Base-by-base conservation (phyloP, 2,888 invertebrate species). In the Dorcus hopei region DNA sequence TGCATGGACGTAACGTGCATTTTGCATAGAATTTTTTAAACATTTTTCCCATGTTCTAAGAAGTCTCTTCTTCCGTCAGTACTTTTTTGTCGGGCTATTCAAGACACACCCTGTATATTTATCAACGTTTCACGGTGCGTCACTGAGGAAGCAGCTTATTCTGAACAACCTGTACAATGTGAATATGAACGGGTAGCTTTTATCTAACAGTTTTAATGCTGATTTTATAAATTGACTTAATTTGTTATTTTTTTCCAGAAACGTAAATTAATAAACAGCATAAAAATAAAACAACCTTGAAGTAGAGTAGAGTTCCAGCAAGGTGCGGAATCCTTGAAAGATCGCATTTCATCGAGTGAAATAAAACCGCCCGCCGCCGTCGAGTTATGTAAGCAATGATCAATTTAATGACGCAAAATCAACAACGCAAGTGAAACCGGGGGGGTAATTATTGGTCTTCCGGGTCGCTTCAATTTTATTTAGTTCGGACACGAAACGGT, bases 241-340 rank as follows among this genome's bases (percentile, higher is more conserved):
- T 11, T 38, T n/a, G 9, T 39, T 51, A n/a, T 11, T 23, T 41
- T n/a, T 23, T 19, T n/a, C 9, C 8, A 40, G 26, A 41, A 41
- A 40, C 19, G 9, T n/a, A 40, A 16, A 50, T 40, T 19, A 14
- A 23, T 14, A 38, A 26, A 19, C 26, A 9, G n/a, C 16, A 47
- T 4, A 33, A 33, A 33, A 33, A 33, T 33, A 33, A 33, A 33
- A 49, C 49, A 54, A 54, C 54, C 54, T 54, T 54, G 54, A 54
- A 26, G 54, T 49, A 42, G 26, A 49, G 48, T 42, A 49, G 42
- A 54, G 54, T 54, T 54, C 54, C 49, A 33, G 26, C 26, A 49
- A 48, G 49, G 57, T 57, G 52, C 41, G 41, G 48, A 52, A 57
- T 23, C 57, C 57, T 57, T 57, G 57, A 57, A 48, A 51, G 51